phyloP scores from a whole-genome alignment of 2,888 invertebrate species.

The Tetranychus piercei region DNA sequence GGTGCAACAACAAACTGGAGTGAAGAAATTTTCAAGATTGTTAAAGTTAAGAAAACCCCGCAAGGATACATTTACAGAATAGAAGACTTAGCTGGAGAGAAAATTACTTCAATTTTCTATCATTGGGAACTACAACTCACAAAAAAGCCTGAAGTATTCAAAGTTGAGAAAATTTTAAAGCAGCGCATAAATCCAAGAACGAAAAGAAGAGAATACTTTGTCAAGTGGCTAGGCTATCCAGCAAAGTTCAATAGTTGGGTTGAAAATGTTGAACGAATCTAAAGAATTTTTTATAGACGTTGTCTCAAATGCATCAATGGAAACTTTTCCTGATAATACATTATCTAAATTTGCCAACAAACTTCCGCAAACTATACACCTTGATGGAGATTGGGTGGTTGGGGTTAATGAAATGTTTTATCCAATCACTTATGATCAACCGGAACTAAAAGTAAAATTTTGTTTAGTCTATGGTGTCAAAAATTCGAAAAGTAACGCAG shows the following conservation, averaged over 20 bases:
- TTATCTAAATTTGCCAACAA: neutral
- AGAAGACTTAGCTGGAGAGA: neutral
- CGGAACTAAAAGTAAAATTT: too few relatives aligned
- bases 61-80: neutral
- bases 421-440: neutral
- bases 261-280: neutral
- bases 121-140: neutral
- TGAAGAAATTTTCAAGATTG: neutral
- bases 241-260: neutral
- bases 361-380: neutral
- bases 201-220: neutral
- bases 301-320: neutral
- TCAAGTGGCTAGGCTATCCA: neutral
- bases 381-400: neutral
- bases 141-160: neutral
- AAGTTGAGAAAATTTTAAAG: neutral
- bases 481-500: neutral
- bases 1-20: neutral
- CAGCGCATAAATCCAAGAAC: neutral
- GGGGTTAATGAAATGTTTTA: neutral
- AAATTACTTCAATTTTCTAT: neutral
- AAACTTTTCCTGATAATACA: neutral
- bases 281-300: constrained; percentile 2
- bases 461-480: neutral
- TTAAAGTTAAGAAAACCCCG: neutral